Evolutionary conservation across 2,888 invertebrate genomes (phyloP), one percentile per base, ranked within the genome.

Genomic region (Creontiades dilutus): DNA sequence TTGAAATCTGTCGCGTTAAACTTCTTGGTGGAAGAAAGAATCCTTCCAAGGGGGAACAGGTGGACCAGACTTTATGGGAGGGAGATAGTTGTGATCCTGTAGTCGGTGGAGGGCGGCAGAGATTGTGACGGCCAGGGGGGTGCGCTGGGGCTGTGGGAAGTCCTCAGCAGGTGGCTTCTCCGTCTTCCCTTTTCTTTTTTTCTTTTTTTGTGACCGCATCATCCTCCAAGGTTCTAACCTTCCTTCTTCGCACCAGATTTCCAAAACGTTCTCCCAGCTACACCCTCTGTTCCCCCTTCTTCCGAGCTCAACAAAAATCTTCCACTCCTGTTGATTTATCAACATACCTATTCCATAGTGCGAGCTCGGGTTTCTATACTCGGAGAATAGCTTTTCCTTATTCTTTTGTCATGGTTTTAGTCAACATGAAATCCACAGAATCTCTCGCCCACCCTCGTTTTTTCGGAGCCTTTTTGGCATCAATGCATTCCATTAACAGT

Each of bases 91-190:
- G 13, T 13, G 16, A n/a, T 57, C 57, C 57, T n/a, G 14, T 57
- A 57, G 57, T 57, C 57, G 57, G 57, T n/a, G 68, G 37, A 37
- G 37, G 37, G 37, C 37, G 37, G 37, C 11, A 68, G 68, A 19
- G 68, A 19, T 19, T 19, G 27, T 13, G 12, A 12, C n/a, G 47
- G 52, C 13, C 27, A 12, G n/a, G 47, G 52, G 82, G 82, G 82
- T 27, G 57, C 16, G 61, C 61, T 61, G 14, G 46, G 78, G 85
- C 85, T 85, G 61, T 85, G 85, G 85, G 85, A 85, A 85, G 85
- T 85, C 85, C 85, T 48, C 85, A 85, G 85, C 85, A 85, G 85
- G 85, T 85, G 85, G 85, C 85, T 85, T 19, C 61, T 47, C 23
- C 52, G 11, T 80, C 80, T 37, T n/a, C 55, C 23, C 52, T 52